A percentile compares a stretch with the other conserved stretches of the same genome.
Conservation (phyloP, 2,113 vertebrate genomes). For the Triplophysa tibetana region DNA sequence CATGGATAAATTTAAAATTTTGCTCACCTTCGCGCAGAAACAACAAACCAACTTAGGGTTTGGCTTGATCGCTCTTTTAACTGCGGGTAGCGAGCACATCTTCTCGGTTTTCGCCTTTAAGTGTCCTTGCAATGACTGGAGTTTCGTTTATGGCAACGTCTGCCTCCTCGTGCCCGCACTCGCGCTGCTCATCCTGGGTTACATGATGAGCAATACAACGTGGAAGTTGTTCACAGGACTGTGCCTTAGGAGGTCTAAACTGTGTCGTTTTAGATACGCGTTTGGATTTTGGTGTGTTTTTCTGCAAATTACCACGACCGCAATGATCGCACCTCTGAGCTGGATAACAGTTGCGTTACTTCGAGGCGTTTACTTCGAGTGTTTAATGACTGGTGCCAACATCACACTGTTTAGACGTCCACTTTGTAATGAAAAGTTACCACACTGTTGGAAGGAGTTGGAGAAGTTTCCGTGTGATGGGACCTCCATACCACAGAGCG, state of each 20-base stretch:
- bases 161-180: constrained; percentile 81
- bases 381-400: constrained; percentile 64
- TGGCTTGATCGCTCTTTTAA: constrained; percentile 72
- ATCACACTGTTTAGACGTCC: fast-evolving
- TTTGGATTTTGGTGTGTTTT: fast-evolving
- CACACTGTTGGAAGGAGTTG: constrained; percentile 47
- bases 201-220: constrained; percentile 54
- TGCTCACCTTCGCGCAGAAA: constrained; percentile 58
- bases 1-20: constrained; percentile 68
- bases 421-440: constrained; percentile 27
- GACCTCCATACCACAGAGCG: fast-evolving
- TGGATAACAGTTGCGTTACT: constrained; percentile 80
- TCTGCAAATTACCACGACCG: constrained; percentile 28
- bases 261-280: fast-evolving
- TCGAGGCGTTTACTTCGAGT: constrained; percentile 70
- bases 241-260: constrained; percentile 17
- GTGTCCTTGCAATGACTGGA: constrained; percentile 79
- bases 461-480: constrained; percentile 65
- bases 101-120: constrained; percentile 74
- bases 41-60: constrained; percentile 64
- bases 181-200: constrained; percentile 73
- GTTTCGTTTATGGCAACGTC: constrained; percentile 68
- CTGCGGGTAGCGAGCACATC: constrained; percentile 67
- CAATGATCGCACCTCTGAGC: constrained; percentile 70
- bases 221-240: constrained; percentile 74